Evolutionary conservation across 2,888 invertebrate species (phyloP).

Genomic region (Gryllus longicercus): DNA sequence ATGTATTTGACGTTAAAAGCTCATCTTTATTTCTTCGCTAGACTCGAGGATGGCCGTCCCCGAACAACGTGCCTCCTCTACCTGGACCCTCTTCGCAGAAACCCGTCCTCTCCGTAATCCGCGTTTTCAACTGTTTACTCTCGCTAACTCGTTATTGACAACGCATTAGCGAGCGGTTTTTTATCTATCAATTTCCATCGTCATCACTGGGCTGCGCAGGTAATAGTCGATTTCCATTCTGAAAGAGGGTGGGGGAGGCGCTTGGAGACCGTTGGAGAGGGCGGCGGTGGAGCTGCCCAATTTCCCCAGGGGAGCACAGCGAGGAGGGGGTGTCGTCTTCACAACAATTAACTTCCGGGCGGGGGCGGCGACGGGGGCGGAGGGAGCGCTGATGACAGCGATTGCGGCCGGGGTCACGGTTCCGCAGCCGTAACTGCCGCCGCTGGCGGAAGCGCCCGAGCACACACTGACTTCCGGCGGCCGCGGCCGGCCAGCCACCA

Average conservation of each 20-base stretch:
- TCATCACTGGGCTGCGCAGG: too few relatives aligned
- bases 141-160: too few relatives aligned
- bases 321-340: background rate
- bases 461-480: background rate
- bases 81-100: too few relatives aligned
- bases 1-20: too few relatives aligned
- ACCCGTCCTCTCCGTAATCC: too few relatives aligned
- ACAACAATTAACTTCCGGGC: slow-evolving; percentile 9
- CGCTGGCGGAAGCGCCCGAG: background rate
- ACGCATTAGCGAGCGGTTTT: too few relatives aligned
- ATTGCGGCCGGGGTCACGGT: background rate
- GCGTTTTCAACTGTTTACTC: too few relatives aligned
- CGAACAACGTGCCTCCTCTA: too few relatives aligned
- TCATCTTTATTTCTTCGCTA: too few relatives aligned
- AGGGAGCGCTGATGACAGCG: background rate
- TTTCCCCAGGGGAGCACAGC: background rate
- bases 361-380: background rate
- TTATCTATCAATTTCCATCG: too few relatives aligned
- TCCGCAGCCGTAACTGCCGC: background rate
- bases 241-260: background rate
- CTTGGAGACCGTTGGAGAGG: background rate
- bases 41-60: too few relatives aligned
- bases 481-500: background rate
- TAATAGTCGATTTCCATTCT: too few relatives aligned
- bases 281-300: background rate